Evolutionary conservation across 2,113 vertebrate species (phyloP), one percentile per base, ranked within the genome.

Genomic region (Chaenogobius annularis): DNA sequence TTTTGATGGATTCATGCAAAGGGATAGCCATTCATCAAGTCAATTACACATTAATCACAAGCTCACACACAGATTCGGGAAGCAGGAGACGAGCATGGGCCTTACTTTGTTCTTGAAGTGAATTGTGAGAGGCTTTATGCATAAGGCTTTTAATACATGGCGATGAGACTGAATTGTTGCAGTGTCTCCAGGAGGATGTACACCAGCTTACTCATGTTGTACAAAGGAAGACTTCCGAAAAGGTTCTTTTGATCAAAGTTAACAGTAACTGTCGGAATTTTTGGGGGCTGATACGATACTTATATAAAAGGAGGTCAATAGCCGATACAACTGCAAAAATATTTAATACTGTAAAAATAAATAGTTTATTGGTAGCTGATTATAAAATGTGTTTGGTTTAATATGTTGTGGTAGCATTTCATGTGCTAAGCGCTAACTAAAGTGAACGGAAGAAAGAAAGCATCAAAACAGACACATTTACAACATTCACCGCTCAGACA

Each of bases 21-120:
- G 83, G 85, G 81, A 82, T 87, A 81, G 70, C 88, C 85, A 92
- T 92, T 91, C 85, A 92, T 91, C 91, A 91, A 92, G 87, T 90
- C 90, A 92, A 88, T 92, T 92, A 90, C 85, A 87, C 89, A 89
- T 91, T 91, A 88, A 90, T 92, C 88, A 90, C 47, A 40, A 86
- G 79, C 89, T 89, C 83, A 74, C 87, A 77, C 82, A 10, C 83
- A 82, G 87, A 89, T 89, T 88, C 79, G 44, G 55, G 73, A 66
- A 83, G 82, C 66, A 82, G 83, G 78, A 88, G 79, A 77, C 11
- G 58, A 82, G 88, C 82, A 81, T 85, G 84, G 84, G 78, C 77
- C 75, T 66, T 61, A 85, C 84, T 89, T 86, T 87, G 82, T 87
- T 89, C 87, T 77, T 55, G 78, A 71, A 83, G 75, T 82, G 82